phyloP scores from a whole-genome alignment of 2,888 invertebrate genomes.

The Heliconius charithonia region DNA sequence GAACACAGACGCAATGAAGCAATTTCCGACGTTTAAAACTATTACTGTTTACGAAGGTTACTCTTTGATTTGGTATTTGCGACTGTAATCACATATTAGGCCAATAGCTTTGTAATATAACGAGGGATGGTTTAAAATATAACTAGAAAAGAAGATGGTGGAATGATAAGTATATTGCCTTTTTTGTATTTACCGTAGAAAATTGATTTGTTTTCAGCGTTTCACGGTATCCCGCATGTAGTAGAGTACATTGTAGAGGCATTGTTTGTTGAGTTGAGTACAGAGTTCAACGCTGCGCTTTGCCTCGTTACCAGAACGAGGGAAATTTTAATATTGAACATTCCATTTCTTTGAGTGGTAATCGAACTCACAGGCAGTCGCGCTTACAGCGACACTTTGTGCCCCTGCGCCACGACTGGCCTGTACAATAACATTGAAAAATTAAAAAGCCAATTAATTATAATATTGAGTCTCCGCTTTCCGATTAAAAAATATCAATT shows the following conservation, averaged over 20 bases:
- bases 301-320: not conserved
- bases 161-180: too few relatives aligned
- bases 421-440: not conserved
- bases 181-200: too few relatives aligned
- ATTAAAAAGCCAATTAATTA: too few relatives aligned
- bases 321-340: not conserved
- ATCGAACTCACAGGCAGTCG: not conserved
- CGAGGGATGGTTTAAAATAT: not conserved
- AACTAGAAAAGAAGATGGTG: not conserved
- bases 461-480: too few relatives aligned
- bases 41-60: conserved; percentile 48
- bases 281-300: not conserved
- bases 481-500: not conserved
- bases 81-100: conserved; percentile 38
- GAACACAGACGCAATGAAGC: conserved; percentile 47
- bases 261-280: too few relatives aligned
- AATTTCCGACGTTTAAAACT: conserved; percentile 51
- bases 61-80: conserved; percentile 40
- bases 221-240: too few relatives aligned
- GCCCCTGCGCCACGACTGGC: too few relatives aligned
- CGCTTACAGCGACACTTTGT: not conserved
- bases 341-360: not conserved
- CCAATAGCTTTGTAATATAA: not conserved
- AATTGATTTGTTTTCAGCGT: too few relatives aligned
- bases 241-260: too few relatives aligned